Evolutionary conservation across 2,888 invertebrate genomes (phyloP).

Genomic region (Eristalis intricaria): DNA sequence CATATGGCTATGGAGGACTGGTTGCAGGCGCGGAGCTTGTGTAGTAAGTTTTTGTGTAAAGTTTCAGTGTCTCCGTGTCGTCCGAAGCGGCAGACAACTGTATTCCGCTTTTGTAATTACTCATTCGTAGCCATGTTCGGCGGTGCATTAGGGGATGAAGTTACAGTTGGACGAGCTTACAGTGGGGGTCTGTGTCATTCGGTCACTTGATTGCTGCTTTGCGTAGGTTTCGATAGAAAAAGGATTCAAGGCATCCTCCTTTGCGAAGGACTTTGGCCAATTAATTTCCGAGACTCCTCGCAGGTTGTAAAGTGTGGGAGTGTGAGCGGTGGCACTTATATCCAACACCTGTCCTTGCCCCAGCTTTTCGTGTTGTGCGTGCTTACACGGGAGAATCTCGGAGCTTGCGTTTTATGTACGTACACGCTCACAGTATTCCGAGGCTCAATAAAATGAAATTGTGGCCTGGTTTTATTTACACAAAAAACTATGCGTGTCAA

Average conservation of each 20-base stretch:
- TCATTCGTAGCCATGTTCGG: conserved; percentile 40
- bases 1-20: conserved; percentile 9
- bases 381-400: background rate
- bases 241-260: too few species aligned
- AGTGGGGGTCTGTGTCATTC: conserved; percentile 41
- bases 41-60: conserved; percentile 27
- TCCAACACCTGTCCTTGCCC: background rate
- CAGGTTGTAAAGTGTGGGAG: too few species aligned
- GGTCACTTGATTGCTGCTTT: background rate
- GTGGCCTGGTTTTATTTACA: too few species aligned
- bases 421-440: background rate
- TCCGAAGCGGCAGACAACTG: conserved; percentile 30
- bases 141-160: conserved; percentile 20
- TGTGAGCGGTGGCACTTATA: background rate
- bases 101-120: conserved; percentile 45
- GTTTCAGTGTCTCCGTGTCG: conserved; percentile 24
- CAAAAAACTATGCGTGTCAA: too few species aligned
- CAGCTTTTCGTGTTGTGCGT: background rate
- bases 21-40: conserved; percentile 1
- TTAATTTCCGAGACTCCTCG: too few species aligned
- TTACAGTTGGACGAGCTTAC: conserved; percentile 32
- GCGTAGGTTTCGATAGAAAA: background rate
- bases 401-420: background rate
- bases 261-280: too few species aligned
- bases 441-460: background rate